phyloP scores from a whole-genome alignment of 2,888 invertebrate genomes.

The Tyria jacobaeae region DNA sequence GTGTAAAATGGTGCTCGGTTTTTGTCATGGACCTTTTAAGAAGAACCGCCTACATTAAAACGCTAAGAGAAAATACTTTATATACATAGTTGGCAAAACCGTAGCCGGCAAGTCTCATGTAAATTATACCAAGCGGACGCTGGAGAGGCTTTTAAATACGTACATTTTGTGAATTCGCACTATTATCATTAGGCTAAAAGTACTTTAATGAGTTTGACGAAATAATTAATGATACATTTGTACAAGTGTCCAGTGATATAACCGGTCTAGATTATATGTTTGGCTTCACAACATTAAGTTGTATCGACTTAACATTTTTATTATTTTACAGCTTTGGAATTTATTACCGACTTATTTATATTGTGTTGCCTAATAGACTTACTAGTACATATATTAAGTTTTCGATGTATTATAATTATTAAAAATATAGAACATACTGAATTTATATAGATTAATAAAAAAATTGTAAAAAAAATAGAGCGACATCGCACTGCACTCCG shows the following conservation, averaged over 20 bases:
- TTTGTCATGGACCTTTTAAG: no score
- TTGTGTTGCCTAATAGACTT: neutral
- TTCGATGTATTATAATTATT: no score
- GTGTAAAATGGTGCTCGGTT: no score
- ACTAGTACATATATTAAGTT: no score
- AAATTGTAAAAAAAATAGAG: no score
- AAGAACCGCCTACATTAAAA: no score
- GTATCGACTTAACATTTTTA: neutral
- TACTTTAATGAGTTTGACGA: neutral
- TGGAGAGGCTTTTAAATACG: neutral
- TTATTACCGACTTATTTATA: neutral
- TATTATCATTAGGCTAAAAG: neutral
- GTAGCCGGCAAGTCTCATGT: neutral
- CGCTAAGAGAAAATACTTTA: neutral
- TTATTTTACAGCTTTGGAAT: neutral
- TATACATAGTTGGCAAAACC: neutral
- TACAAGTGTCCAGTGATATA: neutral
- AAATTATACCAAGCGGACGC: constrained; percentile 11
- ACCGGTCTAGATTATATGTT: constrained; percentile 1
- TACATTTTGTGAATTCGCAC: neutral
- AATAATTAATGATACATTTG: neutral
- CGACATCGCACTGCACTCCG: no score
- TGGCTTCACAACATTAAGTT: neutral
- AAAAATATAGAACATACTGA: no score
- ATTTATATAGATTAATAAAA: no score